Conservation (phyloP, 2,113 vertebrate species). For the Corythornis cristatus region DNA sequence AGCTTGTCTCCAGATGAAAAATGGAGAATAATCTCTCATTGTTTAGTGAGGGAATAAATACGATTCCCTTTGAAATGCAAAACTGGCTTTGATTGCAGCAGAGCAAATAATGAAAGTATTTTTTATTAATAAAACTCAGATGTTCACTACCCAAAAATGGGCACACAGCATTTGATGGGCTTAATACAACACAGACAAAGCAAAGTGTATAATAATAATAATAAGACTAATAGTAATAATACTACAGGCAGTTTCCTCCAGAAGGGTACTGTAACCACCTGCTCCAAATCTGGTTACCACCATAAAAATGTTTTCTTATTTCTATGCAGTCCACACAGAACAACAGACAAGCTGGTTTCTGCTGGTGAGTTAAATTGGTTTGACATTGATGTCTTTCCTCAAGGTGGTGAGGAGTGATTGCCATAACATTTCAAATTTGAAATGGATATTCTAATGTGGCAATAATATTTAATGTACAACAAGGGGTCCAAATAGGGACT, state of each 20-base stretch:
- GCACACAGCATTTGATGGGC: neutral
- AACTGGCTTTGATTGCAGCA: neutral
- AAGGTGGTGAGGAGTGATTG: neutral
- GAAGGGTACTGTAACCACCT: neutral
- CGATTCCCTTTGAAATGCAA: slow-evolving; percentile 24
- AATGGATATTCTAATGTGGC: neutral
- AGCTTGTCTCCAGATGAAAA: slow-evolving; percentile 2
- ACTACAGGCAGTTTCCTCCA: neutral
- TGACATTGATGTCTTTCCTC: neutral
- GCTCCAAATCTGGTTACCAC: neutral
- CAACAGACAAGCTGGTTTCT: neutral
- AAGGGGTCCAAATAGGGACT: neutral
- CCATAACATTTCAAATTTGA: neutral
- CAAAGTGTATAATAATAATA: neutral
- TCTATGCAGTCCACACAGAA: neutral
- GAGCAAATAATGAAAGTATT: neutral
- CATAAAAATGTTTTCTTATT: neutral
- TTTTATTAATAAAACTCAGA: neutral
- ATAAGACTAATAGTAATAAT: neutral
- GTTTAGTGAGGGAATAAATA: neutral
- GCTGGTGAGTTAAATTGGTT: neutral
- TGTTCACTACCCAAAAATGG: neutral
- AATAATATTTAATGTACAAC: neutral
- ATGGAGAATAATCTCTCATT: neutral
- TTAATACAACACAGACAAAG: neutral